A percentile compares a stretch with the other conserved stretches of the same genome.
These are phyloP conservation scores for Cyanoramphus novaezelandiae DNA, from an alignment of 2,113 vertebrate genomes.

Conservation along the genomic window DNA sequence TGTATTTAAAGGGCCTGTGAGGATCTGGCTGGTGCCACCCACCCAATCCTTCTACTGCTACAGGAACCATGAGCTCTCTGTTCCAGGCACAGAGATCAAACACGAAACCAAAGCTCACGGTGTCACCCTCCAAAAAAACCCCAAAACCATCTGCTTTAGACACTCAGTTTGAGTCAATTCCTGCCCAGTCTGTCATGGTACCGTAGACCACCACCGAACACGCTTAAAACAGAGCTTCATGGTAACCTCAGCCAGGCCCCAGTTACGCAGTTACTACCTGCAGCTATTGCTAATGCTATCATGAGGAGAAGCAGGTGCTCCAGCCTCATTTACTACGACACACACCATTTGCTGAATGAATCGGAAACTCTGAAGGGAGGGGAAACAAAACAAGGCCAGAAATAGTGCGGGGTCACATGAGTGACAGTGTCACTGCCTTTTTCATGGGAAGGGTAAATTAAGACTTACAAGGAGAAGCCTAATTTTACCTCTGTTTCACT, in stretches of 20 bases:
- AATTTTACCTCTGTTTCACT: constrained; percentile 54
- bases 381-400: constrained; percentile 28
- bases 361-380: constrained; percentile 15
- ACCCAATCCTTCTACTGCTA: not conserved
- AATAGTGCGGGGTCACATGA: constrained; percentile 23
- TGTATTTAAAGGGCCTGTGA: not conserved
- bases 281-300: not conserved
- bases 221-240: not conserved
- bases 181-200: not conserved
- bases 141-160: not conserved
- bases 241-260: not conserved
- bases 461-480: not conserved
- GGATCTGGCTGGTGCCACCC: not conserved
- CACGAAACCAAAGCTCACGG: not conserved
- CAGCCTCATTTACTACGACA: not conserved
- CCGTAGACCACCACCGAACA: not conserved
- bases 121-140: not conserved
- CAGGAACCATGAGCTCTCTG: fast-evolving
- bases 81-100: not conserved
- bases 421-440: not conserved
- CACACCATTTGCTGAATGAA: not conserved
- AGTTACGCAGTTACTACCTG: not conserved
- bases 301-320: not conserved
- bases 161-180: not conserved
- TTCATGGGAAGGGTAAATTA: constrained; percentile 53